A percentile compares a stretch with the other conserved stretches of the same genome.
phyloP scores from a whole-genome alignment of 1,140 invertebrate genomes.

The Thaumatotibia leucotreta region DNA sequence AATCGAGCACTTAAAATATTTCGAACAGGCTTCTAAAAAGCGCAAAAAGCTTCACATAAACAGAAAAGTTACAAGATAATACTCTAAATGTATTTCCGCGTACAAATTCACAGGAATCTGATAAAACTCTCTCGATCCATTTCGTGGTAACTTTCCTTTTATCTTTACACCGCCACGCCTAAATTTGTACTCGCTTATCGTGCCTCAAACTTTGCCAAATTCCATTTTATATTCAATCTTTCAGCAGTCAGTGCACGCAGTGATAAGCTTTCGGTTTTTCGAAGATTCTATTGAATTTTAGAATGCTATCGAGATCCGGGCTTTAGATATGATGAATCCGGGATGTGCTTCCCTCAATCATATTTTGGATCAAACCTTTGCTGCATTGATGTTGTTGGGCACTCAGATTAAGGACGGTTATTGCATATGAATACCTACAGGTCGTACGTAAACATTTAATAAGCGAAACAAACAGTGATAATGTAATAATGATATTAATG shows the following conservation, averaged over 20 bases:
- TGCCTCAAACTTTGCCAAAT: constrained; percentile 30
- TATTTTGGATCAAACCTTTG: too few relatives aligned
- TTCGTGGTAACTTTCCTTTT: constrained; percentile 54
- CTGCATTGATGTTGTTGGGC: too few relatives aligned
- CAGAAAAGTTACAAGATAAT: constrained; percentile 50
- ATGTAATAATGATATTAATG: too few relatives aligned
- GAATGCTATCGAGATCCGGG: neutral
- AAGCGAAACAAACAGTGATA: too few relatives aligned
- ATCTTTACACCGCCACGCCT: constrained; percentile 41
- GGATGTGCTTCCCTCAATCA: too few relatives aligned
- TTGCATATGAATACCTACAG: too few relatives aligned
- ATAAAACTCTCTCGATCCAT: constrained; percentile 60
- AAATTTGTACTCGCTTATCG: constrained; percentile 57
- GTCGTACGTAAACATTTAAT: too few relatives aligned
- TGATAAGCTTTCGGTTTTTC: constrained; percentile 29
- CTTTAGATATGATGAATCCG: neutral
- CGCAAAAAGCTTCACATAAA: constrained; percentile 32
- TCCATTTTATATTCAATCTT: constrained; percentile 45
- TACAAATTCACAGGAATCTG: constrained; percentile 54
- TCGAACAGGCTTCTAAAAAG: neutral
- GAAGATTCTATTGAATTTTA: neutral
- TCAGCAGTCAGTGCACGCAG: constrained; percentile 28
- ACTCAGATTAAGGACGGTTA: too few relatives aligned
- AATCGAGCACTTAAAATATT: too few relatives aligned
- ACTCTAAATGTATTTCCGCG: constrained; percentile 41